Evolutionary conservation across 2,888 invertebrate genomes (phyloP).

Genomic region (Drosophila diplacantha): DNA sequence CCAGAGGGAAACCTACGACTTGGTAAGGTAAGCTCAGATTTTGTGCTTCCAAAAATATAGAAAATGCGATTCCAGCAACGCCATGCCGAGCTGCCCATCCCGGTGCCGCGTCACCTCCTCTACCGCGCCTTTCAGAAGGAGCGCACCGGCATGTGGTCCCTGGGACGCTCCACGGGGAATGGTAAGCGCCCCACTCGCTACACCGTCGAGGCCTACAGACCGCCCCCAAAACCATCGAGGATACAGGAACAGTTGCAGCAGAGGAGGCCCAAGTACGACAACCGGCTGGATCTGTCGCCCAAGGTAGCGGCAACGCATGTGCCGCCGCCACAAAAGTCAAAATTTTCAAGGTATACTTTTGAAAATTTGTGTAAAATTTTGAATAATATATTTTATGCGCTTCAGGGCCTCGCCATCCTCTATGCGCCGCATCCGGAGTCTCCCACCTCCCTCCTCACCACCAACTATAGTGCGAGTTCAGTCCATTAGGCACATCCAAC

Average conservation of each 20-base stretch:
- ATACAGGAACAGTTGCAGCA: constrained; percentile 8
- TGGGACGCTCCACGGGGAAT: constrained; percentile 29
- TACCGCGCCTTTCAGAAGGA: constrained; percentile 59
- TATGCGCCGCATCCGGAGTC: constrained; percentile 15
- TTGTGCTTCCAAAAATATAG: background rate
- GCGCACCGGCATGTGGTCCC: constrained; percentile 53
- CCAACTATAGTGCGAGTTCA: background rate
- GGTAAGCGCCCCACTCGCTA: constrained; percentile 35
- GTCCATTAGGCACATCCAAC: background rate
- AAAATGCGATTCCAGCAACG: constrained; percentile 25
- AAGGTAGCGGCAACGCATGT: constrained; percentile 9
- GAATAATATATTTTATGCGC: background rate
- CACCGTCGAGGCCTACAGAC: constrained; percentile 49
- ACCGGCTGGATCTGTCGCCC: constrained; percentile 11
- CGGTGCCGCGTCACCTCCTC: constrained; percentile 51
- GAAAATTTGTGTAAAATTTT: background rate
- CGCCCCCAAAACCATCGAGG: constrained; percentile 38
- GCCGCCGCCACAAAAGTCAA: constrained; percentile 3
- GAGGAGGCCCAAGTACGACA: constrained; percentile 30
- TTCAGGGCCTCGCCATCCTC: constrained; percentile 13
- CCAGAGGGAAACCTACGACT: constrained; percentile 49
- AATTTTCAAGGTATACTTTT: background rate
- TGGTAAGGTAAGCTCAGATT: constrained; percentile 33
- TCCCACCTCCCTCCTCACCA: background rate
- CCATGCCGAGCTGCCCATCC: constrained; percentile 59